Evolutionary conservation across 2,888 invertebrate species (phyloP).

Genomic region (Callosobruchus maculatus): DNA sequence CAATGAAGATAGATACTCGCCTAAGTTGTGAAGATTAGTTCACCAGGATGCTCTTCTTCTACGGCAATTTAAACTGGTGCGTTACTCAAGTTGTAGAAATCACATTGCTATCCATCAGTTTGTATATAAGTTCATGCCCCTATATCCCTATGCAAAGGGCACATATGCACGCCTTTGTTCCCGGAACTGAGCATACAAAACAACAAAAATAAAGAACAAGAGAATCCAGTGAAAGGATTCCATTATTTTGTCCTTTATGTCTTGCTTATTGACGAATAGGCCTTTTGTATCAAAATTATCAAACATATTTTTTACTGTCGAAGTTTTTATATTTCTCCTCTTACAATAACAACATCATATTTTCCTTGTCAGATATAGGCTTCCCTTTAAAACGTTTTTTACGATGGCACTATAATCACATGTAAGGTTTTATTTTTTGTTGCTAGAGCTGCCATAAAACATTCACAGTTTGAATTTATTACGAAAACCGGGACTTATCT

Average conservation of each 20-base stretch:
- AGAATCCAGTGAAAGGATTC: conserved; percentile 1
- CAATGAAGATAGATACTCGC: too few relatives aligned
- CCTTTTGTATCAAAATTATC: conserved; percentile 21
- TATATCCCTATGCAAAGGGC: too few relatives aligned
- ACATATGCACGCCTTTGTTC: neutral
- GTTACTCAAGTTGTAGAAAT: too few relatives aligned
- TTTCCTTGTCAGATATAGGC: neutral
- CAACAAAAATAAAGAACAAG: neutral
- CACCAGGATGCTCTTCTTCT: too few relatives aligned
- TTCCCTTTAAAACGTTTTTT: neutral
- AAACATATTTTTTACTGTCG: conserved; percentile 19
- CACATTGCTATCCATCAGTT: too few relatives aligned
- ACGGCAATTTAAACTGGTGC: too few relatives aligned
- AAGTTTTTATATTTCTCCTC: conserved; percentile 10
- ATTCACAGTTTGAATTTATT: neutral
- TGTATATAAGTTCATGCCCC: too few relatives aligned
- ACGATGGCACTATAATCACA: neutral
- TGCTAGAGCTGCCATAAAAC: neutral
- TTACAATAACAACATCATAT: neutral
- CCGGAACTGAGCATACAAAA: neutral
- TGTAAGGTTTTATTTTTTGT: neutral
- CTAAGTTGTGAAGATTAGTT: too few relatives aligned
- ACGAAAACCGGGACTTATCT: neutral
- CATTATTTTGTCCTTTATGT: conserved; percentile 9
- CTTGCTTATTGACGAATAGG: conserved; percentile 17